Evolutionary conservation across 2,888 invertebrate species (phyloP).

Genomic region (Cantharis lateralis): DNA sequence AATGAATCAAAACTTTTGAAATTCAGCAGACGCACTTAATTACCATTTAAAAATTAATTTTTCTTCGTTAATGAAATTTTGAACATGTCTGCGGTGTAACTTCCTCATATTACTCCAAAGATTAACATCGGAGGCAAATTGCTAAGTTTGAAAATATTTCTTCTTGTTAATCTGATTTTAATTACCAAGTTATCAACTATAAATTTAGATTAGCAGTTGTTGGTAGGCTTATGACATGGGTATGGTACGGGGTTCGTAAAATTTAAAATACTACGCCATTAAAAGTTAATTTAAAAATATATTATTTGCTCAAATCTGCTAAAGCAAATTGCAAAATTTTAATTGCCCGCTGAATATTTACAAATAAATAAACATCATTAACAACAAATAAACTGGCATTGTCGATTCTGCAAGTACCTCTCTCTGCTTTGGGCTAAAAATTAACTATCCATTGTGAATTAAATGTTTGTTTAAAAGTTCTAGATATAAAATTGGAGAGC

Average conservation of each 20-base stretch:
- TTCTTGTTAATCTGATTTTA: background rate
- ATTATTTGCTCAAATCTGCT: no score
- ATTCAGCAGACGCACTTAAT: background rate
- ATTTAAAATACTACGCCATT: no score
- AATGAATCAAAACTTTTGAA: background rate
- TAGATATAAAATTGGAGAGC: no score
- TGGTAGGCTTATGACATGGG: background rate
- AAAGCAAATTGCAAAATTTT: no score
- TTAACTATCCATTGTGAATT: no score
- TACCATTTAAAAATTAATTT: background rate
- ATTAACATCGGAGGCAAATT: background rate
- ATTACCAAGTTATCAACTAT: background rate
- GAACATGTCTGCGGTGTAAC: background rate
- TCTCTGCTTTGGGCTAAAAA: no score
- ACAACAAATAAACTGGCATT: no score
- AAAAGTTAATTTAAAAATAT: background rate
- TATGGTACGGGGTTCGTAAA: background rate
- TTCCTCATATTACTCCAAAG: background rate
- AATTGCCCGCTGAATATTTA: no score
- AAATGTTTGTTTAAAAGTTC: no score
- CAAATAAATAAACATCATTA: no score
- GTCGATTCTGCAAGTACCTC: no score
- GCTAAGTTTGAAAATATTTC: background rate
- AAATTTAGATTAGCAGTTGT: background rate
- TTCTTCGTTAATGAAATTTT: background rate